Conservation (phyloP, 2,888 invertebrate species). For the Saturnia pavonia region DNA sequence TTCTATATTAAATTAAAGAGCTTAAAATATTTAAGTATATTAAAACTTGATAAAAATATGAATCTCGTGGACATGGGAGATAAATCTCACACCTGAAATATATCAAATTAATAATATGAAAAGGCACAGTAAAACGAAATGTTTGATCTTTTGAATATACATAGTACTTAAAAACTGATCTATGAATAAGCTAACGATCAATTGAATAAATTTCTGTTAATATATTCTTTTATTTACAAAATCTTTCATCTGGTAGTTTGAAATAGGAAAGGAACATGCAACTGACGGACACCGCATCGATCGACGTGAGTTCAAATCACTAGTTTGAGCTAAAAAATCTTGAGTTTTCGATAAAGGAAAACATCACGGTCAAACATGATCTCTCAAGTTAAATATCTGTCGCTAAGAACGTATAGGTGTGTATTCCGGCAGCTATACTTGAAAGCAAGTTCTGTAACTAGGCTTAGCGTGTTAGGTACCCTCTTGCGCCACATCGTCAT, state of each 20-base stretch:
- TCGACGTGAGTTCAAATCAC: too few relatives aligned
- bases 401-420: too few relatives aligned
- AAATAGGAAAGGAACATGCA: conserved; percentile 3
- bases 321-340: too few relatives aligned
- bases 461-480: too few relatives aligned
- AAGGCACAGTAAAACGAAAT: not conserved
- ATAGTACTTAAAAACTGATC: not conserved
- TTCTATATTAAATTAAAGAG: not conserved
- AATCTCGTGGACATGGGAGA: not conserved
- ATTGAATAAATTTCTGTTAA: not conserved
- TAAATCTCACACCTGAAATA: not conserved
- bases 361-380: too few relatives aligned
- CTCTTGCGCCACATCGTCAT: too few relatives aligned
- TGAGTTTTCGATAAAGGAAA: too few relatives aligned
- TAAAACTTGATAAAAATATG: not conserved
- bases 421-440: too few relatives aligned
- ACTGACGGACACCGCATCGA: too few relatives aligned
- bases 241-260: conserved; percentile 2
- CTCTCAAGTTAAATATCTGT: too few relatives aligned
- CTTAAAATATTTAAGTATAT: too few relatives aligned
- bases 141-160: not conserved
- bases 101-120: not conserved
- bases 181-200: not conserved
- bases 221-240: not conserved
- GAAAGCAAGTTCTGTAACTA: too few relatives aligned